These are phyloP conservation scores for Antrozous pallidus DNA, from an alignment of 2,797 vertebrate species.

Conservation along the genomic window DNA sequence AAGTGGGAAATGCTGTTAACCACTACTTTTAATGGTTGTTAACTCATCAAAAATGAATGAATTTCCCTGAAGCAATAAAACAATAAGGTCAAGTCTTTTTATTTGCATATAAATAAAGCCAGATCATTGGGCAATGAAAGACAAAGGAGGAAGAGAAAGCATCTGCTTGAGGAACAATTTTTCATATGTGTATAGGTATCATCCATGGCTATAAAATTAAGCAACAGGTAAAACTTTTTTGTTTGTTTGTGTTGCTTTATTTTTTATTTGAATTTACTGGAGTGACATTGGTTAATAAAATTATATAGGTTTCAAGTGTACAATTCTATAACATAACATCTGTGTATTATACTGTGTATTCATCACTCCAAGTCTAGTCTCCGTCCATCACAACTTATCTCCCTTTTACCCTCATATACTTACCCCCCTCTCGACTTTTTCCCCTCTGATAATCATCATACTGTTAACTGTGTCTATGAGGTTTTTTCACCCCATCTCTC, in stretches of 20 bases:
- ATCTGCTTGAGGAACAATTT: not conserved
- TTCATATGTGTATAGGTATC: not conserved
- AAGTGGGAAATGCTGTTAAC: not conserved
- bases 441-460: not conserved
- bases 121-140: not conserved
- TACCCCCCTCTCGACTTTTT: no score
- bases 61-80: constrained; percentile 26
- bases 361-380: not conserved
- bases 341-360: not conserved
- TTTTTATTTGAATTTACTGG: not conserved
- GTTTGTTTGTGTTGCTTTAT: not conserved
- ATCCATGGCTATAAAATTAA: constrained; percentile 45
- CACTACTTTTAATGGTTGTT: constrained; percentile 21
- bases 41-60: not conserved
- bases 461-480: not conserved
- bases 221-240: constrained; percentile 42
- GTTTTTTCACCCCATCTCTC: not conserved
- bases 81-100: not conserved
- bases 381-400: not conserved
- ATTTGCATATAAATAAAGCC: constrained; percentile 45
- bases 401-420: not conserved
- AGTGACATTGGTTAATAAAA: not conserved
- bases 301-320: not conserved
- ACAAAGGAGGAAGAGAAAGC: not conserved
- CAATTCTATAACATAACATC: not conserved